Base-by-base conservation (phyloP, 2,113 vertebrate species). In the Malurus melanocephalus region DNA sequence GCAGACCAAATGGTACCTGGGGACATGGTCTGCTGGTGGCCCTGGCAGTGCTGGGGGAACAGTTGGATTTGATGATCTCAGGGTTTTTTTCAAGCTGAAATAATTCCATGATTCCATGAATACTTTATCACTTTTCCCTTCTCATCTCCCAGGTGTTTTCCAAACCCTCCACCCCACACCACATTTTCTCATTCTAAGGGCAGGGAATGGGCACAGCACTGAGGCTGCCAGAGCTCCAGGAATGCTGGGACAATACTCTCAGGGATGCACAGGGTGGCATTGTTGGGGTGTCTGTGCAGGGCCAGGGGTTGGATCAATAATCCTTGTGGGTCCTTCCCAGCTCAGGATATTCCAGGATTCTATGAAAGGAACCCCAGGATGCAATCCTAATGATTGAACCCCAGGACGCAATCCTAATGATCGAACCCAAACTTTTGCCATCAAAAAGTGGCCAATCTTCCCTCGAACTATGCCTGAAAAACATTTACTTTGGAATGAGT, bases 291-390 rank as follows among this genome's bases (percentile, higher is more conserved):
- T 35, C 56, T 49, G 42, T 16, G 49, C 30, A 33, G 72, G 27
- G 15, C n/a, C 62, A 68, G 11, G 30, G 6, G 30, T 13, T 65
- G 49, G 23, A 40, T 40, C 35, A 46, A 2, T 55, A 11, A 42
- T 18, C 26, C 26, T 3, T 17, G 3, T 12, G 9, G 30, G 35
- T 26, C 11, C 24, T 26, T 56, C 18, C 24, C 30, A 43, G 9
- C 6, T 35, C 57, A 43, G 51, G 43, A 23, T 35, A 57, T 27
- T 49, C 66, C 45, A 35, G 4, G 32, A 19, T 27, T 43, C 8
- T 2, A 16, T 0, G 1, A 19, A 52, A 68, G 10, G 28, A 42
- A 33, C 3, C 19, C 13, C 2, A 3, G 38, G 32, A 13, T 35
- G 32, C 35, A 83, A 7, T 26, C 28, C 30, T 32, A 75, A 19